Percentiles rank a stretch among this genome's conserved stretches.
Evolutionary conservation across 1,140 invertebrate species (phyloP).

Genomic region (Daktulosphaira vitifoliae): DNA sequence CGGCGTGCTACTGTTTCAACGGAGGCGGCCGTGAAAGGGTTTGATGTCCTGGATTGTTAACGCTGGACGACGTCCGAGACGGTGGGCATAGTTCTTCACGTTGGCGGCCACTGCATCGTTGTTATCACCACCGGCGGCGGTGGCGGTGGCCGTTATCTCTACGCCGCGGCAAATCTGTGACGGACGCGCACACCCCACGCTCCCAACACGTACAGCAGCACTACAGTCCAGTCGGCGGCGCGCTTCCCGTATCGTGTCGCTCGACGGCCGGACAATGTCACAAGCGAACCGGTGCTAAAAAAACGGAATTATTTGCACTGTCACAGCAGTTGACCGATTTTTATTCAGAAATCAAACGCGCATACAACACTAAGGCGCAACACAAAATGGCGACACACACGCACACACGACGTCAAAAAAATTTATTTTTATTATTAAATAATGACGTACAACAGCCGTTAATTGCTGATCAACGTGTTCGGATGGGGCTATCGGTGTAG

Average conservation of each 20-base stretch:
- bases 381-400: slow-evolving; percentile 27
- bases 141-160: slow-evolving; percentile 32
- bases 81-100: background rate
- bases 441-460: slow-evolving; percentile 3
- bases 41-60: background rate
- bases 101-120: slow-evolving; percentile 17
- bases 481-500: background rate
- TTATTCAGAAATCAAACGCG: background rate
- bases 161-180: slow-evolving; percentile 20
- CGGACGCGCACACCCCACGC: slow-evolving; percentile 29
- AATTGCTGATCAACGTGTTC: background rate
- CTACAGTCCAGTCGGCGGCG: slow-evolving; percentile 25
- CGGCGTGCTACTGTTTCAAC: background rate
- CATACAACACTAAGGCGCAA: background rate
- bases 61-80: slow-evolving; percentile 12
- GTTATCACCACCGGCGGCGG: slow-evolving; percentile 5
- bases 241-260: slow-evolving; percentile 26
- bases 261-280: slow-evolving; percentile 2
- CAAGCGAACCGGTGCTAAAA: background rate
- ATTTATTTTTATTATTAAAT: background rate
- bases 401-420: slow-evolving; percentile 3
- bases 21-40: too few relatives aligned
- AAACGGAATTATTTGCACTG: too few relatives aligned
- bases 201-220: background rate
- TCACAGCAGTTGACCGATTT: too few relatives aligned